Evolutionary conservation across 1,140 invertebrate genomes (phyloP).

Genomic region (Grapholita molesta): DNA sequence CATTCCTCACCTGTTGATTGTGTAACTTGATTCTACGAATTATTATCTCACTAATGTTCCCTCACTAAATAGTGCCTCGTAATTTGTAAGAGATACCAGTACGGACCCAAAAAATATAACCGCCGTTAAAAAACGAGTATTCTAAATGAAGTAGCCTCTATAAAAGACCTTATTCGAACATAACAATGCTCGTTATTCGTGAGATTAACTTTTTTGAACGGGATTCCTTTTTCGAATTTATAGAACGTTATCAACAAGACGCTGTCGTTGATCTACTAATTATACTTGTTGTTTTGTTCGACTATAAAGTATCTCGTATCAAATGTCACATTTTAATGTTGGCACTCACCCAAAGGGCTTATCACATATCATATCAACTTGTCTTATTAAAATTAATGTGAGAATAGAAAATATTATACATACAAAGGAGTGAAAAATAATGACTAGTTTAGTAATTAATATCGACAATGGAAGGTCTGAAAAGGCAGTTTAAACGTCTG

Average conservation of each 20-base stretch:
- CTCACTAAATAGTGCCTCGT: constrained; percentile 48
- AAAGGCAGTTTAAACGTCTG: constrained; percentile 37
- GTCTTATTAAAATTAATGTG: neutral
- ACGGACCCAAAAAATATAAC: constrained; percentile 29
- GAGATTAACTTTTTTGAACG: constrained; percentile 40
- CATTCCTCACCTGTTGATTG: constrained; percentile 49
- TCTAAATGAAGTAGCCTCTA: constrained; percentile 13
- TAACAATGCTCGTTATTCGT: constrained; percentile 16
- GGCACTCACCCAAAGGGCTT: neutral
- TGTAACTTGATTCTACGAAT: constrained; percentile 62
- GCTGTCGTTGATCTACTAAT: constrained; percentile 49
- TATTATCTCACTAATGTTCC: constrained; percentile 58
- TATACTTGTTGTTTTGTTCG: constrained; percentile 30
- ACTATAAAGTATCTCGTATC: constrained; percentile 14
- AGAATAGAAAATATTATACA: neutral
- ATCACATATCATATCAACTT: neutral
- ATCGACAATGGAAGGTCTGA: constrained; percentile 33
- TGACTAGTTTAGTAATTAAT: constrained; percentile 52
- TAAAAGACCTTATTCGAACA: constrained; percentile 15
- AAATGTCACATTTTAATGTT: neutral
- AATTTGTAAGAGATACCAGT: constrained; percentile 47
- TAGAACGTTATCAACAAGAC: constrained; percentile 47
- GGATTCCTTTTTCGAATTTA: constrained; percentile 58
- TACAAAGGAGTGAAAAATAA: constrained; percentile 39
- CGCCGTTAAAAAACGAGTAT: constrained; percentile 8